Conservation (phyloP, 2,888 invertebrate genomes). For the Lepidochitona cinerea region DNA sequence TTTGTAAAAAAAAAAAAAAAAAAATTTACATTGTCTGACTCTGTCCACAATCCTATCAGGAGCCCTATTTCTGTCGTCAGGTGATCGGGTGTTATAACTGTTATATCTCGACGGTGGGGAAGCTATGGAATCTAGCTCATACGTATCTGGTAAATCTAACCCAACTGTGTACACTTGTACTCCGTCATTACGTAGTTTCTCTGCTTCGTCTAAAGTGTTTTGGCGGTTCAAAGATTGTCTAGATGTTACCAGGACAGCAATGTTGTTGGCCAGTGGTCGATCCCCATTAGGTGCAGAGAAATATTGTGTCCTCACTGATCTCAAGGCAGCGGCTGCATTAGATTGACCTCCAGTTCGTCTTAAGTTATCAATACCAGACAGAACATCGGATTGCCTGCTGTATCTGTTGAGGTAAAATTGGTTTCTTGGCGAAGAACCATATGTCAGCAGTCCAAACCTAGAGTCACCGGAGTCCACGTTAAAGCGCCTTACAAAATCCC, state of each 20-base stretch:
- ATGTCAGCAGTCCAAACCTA: conserved; percentile 48
- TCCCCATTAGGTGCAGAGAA: neutral
- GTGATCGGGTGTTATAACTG: neutral
- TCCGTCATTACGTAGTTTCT: neutral
- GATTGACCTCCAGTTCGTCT: conserved; percentile 16
- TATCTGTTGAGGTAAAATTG: conserved; percentile 51
- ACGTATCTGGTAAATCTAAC: neutral
- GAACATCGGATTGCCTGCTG: conserved; percentile 24
- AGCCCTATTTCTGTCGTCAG: neutral
- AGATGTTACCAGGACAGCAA: neutral
- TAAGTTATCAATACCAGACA: conserved; percentile 35
- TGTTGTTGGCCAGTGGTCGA: conserved; percentile 3
- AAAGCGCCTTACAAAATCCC: conserved; percentile 37
- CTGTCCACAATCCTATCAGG: neutral
- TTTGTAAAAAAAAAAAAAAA: too few relatives aligned
- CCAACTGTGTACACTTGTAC: neutral
- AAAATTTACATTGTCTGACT: neutral
- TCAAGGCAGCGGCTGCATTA: neutral
- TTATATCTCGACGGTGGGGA: neutral
- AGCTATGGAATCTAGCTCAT: neutral
- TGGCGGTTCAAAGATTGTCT: neutral
- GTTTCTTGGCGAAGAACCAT: conserved; percentile 29
- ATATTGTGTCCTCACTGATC: neutral
- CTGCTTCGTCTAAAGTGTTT: neutral
- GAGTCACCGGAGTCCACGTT: conserved; percentile 51